phyloP scores from a whole-genome alignment of 2,888 invertebrate genomes.

The Drosophila siamana region DNA sequence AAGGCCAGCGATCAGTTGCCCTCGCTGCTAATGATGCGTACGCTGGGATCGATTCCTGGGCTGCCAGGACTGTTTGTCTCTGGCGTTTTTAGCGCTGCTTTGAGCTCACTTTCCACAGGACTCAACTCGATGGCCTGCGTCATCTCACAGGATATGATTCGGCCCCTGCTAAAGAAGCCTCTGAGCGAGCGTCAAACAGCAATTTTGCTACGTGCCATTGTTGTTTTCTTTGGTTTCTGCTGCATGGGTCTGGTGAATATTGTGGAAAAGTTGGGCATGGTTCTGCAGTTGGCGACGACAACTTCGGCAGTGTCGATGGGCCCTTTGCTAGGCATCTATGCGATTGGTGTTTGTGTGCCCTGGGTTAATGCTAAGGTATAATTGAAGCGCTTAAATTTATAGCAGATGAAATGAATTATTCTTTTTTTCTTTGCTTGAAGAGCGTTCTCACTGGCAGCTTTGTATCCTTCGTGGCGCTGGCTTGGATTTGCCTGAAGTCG shows the following conservation, averaged over 20 bases:
- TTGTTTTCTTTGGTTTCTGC: slow-evolving; percentile 88
- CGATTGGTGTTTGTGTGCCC: slow-evolving; percentile 89
- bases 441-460: slow-evolving; percentile 90
- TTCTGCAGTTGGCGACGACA: slow-evolving; percentile 88
- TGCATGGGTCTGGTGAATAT: slow-evolving; percentile 89
- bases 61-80: slow-evolving; percentile 95
- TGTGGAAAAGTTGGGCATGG: slow-evolving; percentile 90
- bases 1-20: slow-evolving; percentile 92
- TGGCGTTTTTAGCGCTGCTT: slow-evolving; percentile 95
- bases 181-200: slow-evolving; percentile 86
- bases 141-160: slow-evolving; percentile 91
- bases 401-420: fast-evolving
- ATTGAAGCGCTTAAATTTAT: background rate
- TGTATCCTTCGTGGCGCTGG: slow-evolving; percentile 88
- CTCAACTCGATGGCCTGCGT: slow-evolving; percentile 93
- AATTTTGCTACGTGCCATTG: slow-evolving; percentile 89
- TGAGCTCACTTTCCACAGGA: slow-evolving; percentile 93
- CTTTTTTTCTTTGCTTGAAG: slow-evolving; percentile 84
- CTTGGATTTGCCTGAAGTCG: slow-evolving; percentile 90
- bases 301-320: slow-evolving; percentile 89
- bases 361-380: slow-evolving; percentile 88
- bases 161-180: slow-evolving; percentile 87
- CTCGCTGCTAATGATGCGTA: slow-evolving; percentile 94
- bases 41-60: slow-evolving; percentile 91
- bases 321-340: slow-evolving; percentile 90